These are phyloP conservation scores for Bombus consobrinus DNA, from an alignment of 1,140 invertebrate genomes.

Conservation along the genomic window DNA sequence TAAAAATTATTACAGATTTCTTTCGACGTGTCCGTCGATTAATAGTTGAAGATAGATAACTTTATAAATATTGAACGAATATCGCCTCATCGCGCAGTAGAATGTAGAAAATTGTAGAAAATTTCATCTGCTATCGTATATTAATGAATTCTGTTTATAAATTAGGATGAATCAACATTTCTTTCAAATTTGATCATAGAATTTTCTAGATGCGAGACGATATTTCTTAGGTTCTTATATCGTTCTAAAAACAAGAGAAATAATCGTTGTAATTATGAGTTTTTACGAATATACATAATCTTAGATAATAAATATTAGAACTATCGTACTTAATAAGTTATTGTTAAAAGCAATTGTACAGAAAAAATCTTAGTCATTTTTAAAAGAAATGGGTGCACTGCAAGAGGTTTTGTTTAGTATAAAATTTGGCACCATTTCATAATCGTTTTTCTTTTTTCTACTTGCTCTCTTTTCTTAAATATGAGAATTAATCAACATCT, in stretches of 20 bases:
- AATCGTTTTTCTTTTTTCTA: not conserved
- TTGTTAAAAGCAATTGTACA: slow-evolving; percentile 42
- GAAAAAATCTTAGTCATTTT: slow-evolving; percentile 40
- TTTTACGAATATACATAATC: slow-evolving; percentile 35
- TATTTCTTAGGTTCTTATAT: slow-evolving; percentile 49
- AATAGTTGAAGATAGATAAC: slow-evolving; percentile 43
- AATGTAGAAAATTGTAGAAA: slow-evolving; percentile 62
- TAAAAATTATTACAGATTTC: slow-evolving; percentile 17
- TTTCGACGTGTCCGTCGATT: slow-evolving; percentile 15
- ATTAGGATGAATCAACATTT: slow-evolving; percentile 9
- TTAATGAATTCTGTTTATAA: slow-evolving; percentile 32
- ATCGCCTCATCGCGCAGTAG: slow-evolving; percentile 49
- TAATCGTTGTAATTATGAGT: slow-evolving; percentile 51
- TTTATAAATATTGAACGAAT: slow-evolving; percentile 39
- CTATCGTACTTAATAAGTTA: slow-evolving; percentile 40
- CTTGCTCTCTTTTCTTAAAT: not conserved
- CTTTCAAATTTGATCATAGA: slow-evolving; percentile 15
- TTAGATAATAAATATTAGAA: slow-evolving; percentile 60
- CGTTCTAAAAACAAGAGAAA: slow-evolving; percentile 47
- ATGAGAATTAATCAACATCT: slow-evolving; percentile 15
- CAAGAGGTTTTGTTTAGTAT: slow-evolving; percentile 54
- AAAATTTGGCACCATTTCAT: slow-evolving; percentile 69
- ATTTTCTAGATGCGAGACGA: slow-evolving; percentile 41
- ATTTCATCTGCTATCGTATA: slow-evolving; percentile 35
- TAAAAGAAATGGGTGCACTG: slow-evolving; percentile 58